Conservation (phyloP, 1,140 invertebrate species). For the Macrobrachium rosenbergii region DNA sequence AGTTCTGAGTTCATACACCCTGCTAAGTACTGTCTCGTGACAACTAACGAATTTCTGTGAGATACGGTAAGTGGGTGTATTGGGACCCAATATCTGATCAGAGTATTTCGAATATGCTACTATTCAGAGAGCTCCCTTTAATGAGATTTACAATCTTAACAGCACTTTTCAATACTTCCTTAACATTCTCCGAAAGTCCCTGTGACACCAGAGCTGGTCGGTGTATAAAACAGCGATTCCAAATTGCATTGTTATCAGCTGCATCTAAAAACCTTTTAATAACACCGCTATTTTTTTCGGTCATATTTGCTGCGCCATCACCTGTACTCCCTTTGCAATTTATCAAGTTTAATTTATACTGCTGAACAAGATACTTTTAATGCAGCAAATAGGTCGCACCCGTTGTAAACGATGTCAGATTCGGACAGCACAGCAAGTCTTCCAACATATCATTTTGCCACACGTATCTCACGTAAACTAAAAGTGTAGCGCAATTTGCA, state of each 20-base stretch:
- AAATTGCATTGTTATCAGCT: background rate
- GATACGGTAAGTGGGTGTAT: too few species aligned
- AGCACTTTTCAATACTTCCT: background rate
- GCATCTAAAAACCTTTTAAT: background rate
- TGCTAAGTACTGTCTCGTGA: too few species aligned
- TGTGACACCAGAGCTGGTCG: background rate
- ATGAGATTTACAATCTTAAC: background rate
- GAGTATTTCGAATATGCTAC: too few species aligned
- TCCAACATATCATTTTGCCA: background rate
- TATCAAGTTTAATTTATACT: conserved; percentile 2
- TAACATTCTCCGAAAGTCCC: background rate
- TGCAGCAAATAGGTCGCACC: background rate
- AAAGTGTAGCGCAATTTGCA: too few species aligned
- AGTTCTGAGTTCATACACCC: too few species aligned
- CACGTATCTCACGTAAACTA: too few species aligned
- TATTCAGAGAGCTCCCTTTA: too few species aligned
- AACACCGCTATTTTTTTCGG: background rate
- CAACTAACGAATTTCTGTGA: too few species aligned
- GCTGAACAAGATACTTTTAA: background rate
- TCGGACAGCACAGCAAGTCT: background rate
- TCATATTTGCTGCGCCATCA: background rate
- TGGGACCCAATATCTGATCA: too few species aligned
- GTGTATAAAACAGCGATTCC: conserved; percentile 7
- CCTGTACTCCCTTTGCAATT: background rate
- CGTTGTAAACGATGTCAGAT: background rate